phyloP scores from a whole-genome alignment of 2,113 vertebrate genomes.

The Chlamydotis undulata region DNA sequence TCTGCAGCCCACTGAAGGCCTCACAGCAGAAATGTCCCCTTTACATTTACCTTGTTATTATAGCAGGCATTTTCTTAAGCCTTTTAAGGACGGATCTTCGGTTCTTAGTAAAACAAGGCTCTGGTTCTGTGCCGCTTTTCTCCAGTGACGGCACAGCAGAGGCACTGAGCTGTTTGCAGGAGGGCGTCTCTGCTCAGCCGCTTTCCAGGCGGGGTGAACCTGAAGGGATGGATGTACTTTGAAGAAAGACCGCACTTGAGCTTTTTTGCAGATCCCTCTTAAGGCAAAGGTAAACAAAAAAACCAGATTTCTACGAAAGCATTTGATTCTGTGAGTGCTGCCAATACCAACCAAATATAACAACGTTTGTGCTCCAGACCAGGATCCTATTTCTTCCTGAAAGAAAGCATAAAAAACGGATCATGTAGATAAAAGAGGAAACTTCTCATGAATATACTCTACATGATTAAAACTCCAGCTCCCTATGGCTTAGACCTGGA shows the following conservation, averaged over 20 bases:
- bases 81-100: not conserved
- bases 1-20: not conserved
- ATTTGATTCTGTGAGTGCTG: not conserved
- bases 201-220: conserved; percentile 22
- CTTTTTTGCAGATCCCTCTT: not conserved
- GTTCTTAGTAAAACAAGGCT: not conserved
- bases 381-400: conserved; percentile 57
- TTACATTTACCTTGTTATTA: not conserved
- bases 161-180: not conserved
- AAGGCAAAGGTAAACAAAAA: conserved; percentile 4
- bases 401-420: conserved; percentile 72
- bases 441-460: conserved; percentile 75
- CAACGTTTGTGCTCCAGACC: conserved; percentile 40
- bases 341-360: not conserved
- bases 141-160: not conserved
- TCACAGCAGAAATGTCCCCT: not conserved
- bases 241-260: conserved; percentile 16
- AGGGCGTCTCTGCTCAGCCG: not conserved
- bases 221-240: not conserved
- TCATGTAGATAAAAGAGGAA: conserved; percentile 73
- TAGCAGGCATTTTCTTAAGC: conserved; percentile 13
- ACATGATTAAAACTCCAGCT: conserved; percentile 76
- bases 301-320: not conserved
- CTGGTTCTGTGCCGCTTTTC: not conserved
- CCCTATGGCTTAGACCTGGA: conserved; percentile 75